Evolutionary conservation across 2,113 vertebrate genomes (phyloP), one percentile per base, ranked within the genome.

Genomic region (Marmota monax): DNA sequence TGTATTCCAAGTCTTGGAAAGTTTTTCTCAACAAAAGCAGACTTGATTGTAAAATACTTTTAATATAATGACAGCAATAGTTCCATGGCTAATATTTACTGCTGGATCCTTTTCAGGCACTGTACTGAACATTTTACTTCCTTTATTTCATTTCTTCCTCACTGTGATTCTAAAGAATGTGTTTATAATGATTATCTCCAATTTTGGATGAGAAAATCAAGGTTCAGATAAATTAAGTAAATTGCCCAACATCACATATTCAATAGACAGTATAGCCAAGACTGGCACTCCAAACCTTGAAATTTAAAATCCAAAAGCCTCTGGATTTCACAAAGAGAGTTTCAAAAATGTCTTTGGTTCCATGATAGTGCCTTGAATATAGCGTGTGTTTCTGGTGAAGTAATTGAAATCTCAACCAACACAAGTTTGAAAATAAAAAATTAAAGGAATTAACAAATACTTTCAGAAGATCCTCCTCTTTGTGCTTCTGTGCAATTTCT

Each of bases 391-490:
- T 96, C 73, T 90, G 63, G 48, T 39, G n/a, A 56, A 48, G 65
- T 70, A 16, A 61, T 32, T 87, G 45, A 70, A 93, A 93, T 93
- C 80, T 48, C 78, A 65, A 87, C 34, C 29, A 72, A 70, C 79
- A n/a, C 17, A 94, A 88, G n/a, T 72, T 63, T 70, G 17, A 61
- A 87, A 67, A 85, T 51, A 18, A 42, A 42, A 42, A 42, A 42
- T 42, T 42, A 42, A 73, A 25, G 5, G 18, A 78, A 63, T 25
- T 84, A 88, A 79, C 32, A 79, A 86, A 92, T 67, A 34, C 61
- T 73, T 84, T 89, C 65, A 29, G 56, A 90, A 92, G 25, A 27
- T 53, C n/a, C 22, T 96, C 86, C 45, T 42, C 27, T 95, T 95
- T 72, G 73, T 63, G 27, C 7, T 76, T 94, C 48, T 79, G 7